Base-by-base conservation (phyloP, 1,140 invertebrate species). In the Halotydeus destructor region DNA sequence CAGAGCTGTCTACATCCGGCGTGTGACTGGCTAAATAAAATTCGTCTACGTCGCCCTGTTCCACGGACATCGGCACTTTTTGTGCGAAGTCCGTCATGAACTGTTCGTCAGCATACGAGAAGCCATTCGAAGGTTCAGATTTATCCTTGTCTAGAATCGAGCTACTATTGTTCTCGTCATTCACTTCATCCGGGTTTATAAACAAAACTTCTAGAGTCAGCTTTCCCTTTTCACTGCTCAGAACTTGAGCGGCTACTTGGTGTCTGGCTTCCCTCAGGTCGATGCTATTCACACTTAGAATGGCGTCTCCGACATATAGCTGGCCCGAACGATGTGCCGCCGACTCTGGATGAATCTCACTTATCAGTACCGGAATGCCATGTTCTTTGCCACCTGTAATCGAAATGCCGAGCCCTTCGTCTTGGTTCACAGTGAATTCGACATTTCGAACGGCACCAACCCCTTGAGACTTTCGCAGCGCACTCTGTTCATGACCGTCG, bases 291-390 rank as follows among this genome's bases (percentile, higher is more conserved):
- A 80, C 78, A 48, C 69, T 69, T 3, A 83, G 58, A 49, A 83
- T 80, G 14, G 79, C 76, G 64, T 84, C 80, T 11, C 80, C 80
- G 18, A 83, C 75, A 59, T 70, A 78, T 2, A 84, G 59, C 32
- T 71, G 63, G 27, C 69, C 66, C 41, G 68, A 72, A 44, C 72
- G 54, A 31, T 74, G 70, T 3, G 77, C 78, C 31, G 77, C 75
- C 40, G 76, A 74, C 46, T 74, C 71, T 37, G 70, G 67, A 57
- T 83, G 76, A 52, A 84, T 65, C 59, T 83, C 78, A 18, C 78
- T 81, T 49, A 84, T 77, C n/a, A 84, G 57, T 44, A 84, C 78
- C 0, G 79, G 79, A 25, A 84, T 75, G 24, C 78, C 78, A 61
- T 84, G 78, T 55, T 84, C 79, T 47, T 74, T 68, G 8, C 78